Base-by-base conservation (phyloP, 1,140 invertebrate species). In the Aphidius ervi region DNA sequence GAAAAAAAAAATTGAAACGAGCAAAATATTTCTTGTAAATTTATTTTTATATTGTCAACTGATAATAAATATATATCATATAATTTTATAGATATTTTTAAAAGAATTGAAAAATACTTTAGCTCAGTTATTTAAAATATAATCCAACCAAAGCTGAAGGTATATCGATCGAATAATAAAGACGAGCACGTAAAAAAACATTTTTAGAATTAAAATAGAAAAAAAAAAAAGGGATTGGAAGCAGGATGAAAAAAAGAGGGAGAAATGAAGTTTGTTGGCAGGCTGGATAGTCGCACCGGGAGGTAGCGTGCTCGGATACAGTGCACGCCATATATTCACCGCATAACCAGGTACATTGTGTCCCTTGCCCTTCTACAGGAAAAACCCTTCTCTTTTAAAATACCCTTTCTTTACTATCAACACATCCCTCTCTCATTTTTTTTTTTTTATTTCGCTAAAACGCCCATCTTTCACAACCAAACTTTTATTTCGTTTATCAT, bases 401-500 rank as follows among this genome's bases (percentile, higher is more conserved):
- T 31, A 31, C 23, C 23, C 23, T 31, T 31, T 31, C 23, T 31
- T 31, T 31, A 31, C 4, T 31, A 31, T 61, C 56, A 43, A 40
- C 42, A 40, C 16, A 10, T 50, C 48, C 39, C 20, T 48, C 41
- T 23, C 20, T 46, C 58, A n/a, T 37, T 55, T 46, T 49, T 54
- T 41, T 42, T 57, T 48, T 64, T 58, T 48, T 59, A 31, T 31
- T 31, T 31, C 4, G 4, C 23, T 31, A 31, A 31, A 60, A 61
- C 63, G 52, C 49, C 60, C 54, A 40, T 56, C 63, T 31, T 31
- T 31, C 23, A 31, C 59, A 54, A 58, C 54, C 56, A 59, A 66
- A 68, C 71, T 70, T 70, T 74, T 74, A 70, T 74, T 74, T 72
- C 70, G 68, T 74, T 72, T 74, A 74, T 74, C 72, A 67, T 70